Conservation (phyloP, 2,888 invertebrate genomes). For the Nyleta sp. region DNA sequence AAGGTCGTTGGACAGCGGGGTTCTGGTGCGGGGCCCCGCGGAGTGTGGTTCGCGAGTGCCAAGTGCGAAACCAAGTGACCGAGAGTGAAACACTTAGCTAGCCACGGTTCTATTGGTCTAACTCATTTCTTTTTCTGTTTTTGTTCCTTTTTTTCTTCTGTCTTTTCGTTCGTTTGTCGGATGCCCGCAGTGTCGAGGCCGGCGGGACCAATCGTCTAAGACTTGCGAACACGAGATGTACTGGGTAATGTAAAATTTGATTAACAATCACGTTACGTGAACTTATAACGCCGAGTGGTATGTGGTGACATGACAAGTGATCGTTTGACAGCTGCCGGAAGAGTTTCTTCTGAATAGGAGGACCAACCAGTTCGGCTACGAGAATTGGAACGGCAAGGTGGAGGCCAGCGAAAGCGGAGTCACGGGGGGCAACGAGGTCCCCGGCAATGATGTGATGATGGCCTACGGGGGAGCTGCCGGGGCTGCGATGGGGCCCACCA, state of each 20-base stretch:
- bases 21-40: too few relatives aligned
- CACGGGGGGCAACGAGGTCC: constrained; percentile 72
- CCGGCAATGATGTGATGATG: constrained; percentile 81
- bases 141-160: too few relatives aligned
- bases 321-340: constrained; percentile 48
- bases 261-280: constrained; percentile 27
- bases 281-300: constrained; percentile 29
- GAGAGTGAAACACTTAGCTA: too few relatives aligned
- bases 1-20: neutral
- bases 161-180: neutral
- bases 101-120: too few relatives aligned
- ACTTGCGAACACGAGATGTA: constrained; percentile 15
- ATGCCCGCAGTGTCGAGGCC: constrained; percentile 3
- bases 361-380: neutral
- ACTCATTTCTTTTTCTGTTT: too few relatives aligned
- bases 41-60: constrained; percentile 49
- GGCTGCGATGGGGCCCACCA: constrained; percentile 75
- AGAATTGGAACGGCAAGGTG: constrained; percentile 72
- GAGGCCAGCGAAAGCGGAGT: constrained; percentile 75
- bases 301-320: constrained; percentile 49
- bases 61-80: too few relatives aligned
- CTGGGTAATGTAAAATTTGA: constrained; percentile 46
- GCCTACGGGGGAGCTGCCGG: constrained; percentile 78
- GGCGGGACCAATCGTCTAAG: neutral
- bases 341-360: constrained; percentile 18